Base-by-base conservation (phyloP, 2,888 invertebrate species). In the Aphodius sticticus region DNA sequence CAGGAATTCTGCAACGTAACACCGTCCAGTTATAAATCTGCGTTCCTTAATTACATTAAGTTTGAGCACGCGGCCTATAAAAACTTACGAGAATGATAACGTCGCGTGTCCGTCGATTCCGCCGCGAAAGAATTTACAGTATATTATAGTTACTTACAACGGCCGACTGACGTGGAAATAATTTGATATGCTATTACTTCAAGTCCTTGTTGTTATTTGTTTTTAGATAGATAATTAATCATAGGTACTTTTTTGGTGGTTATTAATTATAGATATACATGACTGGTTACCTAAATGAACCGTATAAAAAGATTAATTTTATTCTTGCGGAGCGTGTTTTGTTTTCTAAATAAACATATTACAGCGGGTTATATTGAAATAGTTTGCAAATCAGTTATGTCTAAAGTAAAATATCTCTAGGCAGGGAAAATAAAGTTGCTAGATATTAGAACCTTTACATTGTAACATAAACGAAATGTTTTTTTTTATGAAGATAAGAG, bases 31-130 rank as follows among this genome's bases (percentile, higher is more conserved):
- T 53, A 53, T 53, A 53, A 53, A 53, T 53, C 53, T 53, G 53
- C 53, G 53, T 53, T 53, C 53, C 53, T 53, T 53, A 53, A 53
- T 53, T 53, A 53, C 53, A 53, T 53, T 53, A 53, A 53, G 53
- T 53, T 53, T 53, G 53, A 53, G 53, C 53, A 53, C 53, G 53
- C 53, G 7, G 53, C 53, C 53, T 9, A 12, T 53, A 53, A 53
- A 53, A 53, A 53, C 2, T 53, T 53, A 12, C 53, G 12, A 53
- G 53, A 53, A 53, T 53, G 53, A 53, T 53, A 53, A 53, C 6
- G 53, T 53, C 53, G 53, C 53, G 53, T 53, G 53, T 53, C 53
- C 9, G 53, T 53, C 53, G 3, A 53, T 5, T 53, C 12, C 53
- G 53, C 7, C 0, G 12, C 53, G 0, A 53, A 53, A 53, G 53